Conservation (phyloP, 2,888 invertebrate genomes). For the Drosophila anomalata region DNA sequence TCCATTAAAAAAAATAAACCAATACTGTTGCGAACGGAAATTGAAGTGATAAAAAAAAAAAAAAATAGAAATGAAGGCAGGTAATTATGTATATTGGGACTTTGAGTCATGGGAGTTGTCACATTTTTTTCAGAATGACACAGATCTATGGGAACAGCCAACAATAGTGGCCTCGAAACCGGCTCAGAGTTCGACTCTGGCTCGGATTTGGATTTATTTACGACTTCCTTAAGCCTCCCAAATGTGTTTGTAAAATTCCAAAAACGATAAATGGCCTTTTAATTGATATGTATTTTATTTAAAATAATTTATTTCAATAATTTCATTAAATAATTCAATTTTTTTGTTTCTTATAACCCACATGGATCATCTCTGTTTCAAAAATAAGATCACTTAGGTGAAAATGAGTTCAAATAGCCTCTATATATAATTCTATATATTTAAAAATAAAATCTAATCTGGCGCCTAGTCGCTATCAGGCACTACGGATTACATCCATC, state of each 20-base stretch:
- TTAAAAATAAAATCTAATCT: constrained; percentile 18
- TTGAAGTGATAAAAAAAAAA: constrained; percentile 78
- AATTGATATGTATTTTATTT: constrained; percentile 23
- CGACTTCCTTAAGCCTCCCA: constrained; percentile 33
- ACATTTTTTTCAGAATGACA: constrained; percentile 20
- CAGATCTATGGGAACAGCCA: constrained; percentile 39
- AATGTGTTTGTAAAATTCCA: constrained; percentile 21
- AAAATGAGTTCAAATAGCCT: constrained; percentile 20
- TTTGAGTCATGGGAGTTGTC: no score
- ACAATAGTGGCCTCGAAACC: constrained; percentile 32
- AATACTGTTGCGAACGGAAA: constrained; percentile 56
- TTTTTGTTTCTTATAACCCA: constrained; percentile 16
- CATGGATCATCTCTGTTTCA: constrained; percentile 34
- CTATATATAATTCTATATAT: constrained; percentile 3
- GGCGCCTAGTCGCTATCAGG: constrained; percentile 30
- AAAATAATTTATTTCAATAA: constrained; percentile 4
- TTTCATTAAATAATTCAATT: not conserved
- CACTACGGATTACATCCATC: constrained; percentile 27
- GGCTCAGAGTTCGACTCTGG: not conserved
- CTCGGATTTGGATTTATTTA: constrained; percentile 22
- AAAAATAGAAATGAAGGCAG: constrained; percentile 58
- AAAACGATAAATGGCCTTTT: constrained; percentile 24
- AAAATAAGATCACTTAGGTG: not conserved
- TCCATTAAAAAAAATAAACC: constrained; percentile 6
- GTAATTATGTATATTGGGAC: constrained; percentile 53